Evolutionary conservation across 1,140 invertebrate species (phyloP).

Genomic region (Ditylenchus dipsaci): DNA sequence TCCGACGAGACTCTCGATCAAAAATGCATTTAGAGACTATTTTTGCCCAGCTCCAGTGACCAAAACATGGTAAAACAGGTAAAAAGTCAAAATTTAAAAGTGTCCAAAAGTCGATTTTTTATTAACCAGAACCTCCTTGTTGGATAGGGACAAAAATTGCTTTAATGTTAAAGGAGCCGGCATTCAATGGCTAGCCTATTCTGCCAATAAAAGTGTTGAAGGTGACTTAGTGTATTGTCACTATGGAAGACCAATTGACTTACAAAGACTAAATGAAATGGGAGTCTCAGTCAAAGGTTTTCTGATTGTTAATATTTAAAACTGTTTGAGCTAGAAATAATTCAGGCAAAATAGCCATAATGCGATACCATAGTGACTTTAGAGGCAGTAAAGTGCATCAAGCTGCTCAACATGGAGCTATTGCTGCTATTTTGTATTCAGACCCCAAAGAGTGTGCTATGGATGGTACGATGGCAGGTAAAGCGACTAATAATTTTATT

Average conservation of each 20-base stretch:
- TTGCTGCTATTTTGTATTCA: constrained; percentile 53
- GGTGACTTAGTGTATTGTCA: constrained; percentile 52
- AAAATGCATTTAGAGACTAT: no score
- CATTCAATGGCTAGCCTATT: constrained; percentile 56
- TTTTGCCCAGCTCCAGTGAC: no score
- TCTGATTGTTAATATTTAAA: neutral
- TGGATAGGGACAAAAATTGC: no score
- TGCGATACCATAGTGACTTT: constrained; percentile 46
- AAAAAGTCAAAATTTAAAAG: no score
- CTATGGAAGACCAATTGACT: constrained; percentile 43
- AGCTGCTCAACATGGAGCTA: constrained; percentile 46
- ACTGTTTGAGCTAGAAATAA: neutral
- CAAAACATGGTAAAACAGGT: no score
- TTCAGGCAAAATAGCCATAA: constrained; percentile 47
- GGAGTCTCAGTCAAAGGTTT: constrained; percentile 35
- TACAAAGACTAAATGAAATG: constrained; percentile 35
- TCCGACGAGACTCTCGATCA: no score
- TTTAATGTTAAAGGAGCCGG: constrained; percentile 30
- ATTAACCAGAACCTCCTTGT: no score
- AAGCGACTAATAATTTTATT: no score
- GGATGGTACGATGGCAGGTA: constrained; percentile 35
- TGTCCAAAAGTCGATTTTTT: no score
- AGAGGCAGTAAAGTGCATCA: constrained; percentile 49
- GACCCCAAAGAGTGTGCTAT: constrained; percentile 53
- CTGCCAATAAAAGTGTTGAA: constrained; percentile 41